Percentiles rank a stretch among this genome's conserved stretches.
These are phyloP conservation scores for Serinus canaria DNA, from an alignment of 2,113 vertebrate species.

Conservation along the genomic window DNA sequence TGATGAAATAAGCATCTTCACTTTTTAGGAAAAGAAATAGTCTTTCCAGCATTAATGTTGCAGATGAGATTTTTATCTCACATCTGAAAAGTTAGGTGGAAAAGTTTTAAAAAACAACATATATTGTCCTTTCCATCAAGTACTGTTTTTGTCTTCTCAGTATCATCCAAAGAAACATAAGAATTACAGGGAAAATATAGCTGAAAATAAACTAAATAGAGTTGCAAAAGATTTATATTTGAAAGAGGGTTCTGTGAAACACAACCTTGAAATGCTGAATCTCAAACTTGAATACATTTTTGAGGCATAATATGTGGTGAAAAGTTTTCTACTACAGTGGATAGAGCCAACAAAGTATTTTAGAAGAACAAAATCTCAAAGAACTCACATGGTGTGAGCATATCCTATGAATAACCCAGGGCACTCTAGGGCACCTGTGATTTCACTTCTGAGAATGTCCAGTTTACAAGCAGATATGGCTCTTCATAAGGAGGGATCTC, in stretches of 20 bases:
- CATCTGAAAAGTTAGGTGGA: neutral
- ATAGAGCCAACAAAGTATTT: neutral
- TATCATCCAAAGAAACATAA: neutral
- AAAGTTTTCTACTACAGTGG: neutral
- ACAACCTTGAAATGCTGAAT: neutral
- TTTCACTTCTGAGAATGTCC: neutral
- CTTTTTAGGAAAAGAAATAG: neutral
- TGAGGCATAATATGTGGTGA: neutral
- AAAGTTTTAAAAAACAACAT: rapidly evolving
- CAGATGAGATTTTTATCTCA: neutral
- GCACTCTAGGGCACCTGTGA: neutral
- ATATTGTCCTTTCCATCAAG: neutral
- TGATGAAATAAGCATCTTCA: neutral
- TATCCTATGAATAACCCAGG: neutral
- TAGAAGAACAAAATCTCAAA: neutral
- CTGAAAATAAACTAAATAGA: neutral
- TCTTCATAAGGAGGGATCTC: neutral
- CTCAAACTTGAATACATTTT: neutral
- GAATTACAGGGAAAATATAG: neutral
- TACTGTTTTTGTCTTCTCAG: neutral
- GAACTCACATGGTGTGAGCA: neutral
- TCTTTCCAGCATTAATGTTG: neutral
- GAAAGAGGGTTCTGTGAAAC: neutral
- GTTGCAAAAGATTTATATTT: neutral
- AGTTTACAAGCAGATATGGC: neutral